These are phyloP conservation scores for Linnaemya vulpina DNA, from an alignment of 2,888 invertebrate genomes.

Conservation along the genomic window DNA sequence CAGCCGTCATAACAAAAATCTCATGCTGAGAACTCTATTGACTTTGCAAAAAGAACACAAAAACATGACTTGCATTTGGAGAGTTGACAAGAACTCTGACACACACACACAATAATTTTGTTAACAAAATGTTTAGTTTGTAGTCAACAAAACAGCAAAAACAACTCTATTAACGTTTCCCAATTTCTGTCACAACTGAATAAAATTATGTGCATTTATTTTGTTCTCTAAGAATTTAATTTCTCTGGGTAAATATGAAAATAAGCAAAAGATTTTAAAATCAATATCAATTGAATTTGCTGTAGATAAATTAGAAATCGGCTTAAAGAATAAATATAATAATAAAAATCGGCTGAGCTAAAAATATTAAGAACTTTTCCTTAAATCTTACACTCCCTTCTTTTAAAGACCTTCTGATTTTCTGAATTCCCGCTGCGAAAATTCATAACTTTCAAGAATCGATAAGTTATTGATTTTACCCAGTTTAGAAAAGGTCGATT, in stretches of 20 bases:
- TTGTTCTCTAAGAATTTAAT: not conserved
- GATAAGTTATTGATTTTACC: no score
- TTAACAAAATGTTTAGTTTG: slow-evolving; percentile 28
- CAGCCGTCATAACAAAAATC: not conserved
- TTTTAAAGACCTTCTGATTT: slow-evolving; percentile 11
- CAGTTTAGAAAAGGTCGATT: no score
- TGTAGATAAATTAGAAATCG: not conserved
- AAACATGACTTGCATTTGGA: slow-evolving; percentile 34
- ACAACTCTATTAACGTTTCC: not conserved
- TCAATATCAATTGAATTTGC: no score
- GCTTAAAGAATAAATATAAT: not conserved
- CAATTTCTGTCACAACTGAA: not conserved
- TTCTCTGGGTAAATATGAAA: no score
- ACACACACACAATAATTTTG: slow-evolving; percentile 9
- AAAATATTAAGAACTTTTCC: not conserved
- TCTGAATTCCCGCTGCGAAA: no score
- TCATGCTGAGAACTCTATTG: slow-evolving; percentile 34
- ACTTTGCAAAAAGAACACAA: slow-evolving; percentile 28
- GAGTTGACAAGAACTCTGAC: slow-evolving; percentile 32
- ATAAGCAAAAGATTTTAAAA: no score
- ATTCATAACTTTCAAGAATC: no score
- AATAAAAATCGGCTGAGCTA: not conserved
- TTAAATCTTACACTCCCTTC: not conserved
- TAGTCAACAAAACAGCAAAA: slow-evolving; percentile 11
- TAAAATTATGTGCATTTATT: not conserved